Evolutionary conservation across 2,113 vertebrate species (phyloP).

Genomic region (Neolamprologus ventralis): DNA sequence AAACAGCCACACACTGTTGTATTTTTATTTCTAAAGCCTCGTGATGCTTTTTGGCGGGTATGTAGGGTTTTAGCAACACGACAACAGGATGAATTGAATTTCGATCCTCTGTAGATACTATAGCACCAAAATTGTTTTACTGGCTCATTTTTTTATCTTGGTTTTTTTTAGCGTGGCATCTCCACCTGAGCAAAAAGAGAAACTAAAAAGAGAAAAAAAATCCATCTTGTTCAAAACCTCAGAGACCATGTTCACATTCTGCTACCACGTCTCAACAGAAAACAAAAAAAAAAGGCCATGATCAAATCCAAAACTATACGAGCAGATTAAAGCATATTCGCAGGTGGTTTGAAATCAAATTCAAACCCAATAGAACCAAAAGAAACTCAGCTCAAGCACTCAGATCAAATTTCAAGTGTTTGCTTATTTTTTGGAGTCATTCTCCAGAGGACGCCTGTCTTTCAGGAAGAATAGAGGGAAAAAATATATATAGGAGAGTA

Average conservation of each 20-base stretch:
- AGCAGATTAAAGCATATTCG: not conserved
- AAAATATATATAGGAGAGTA: not conserved
- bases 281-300: not conserved
- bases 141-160: not conserved
- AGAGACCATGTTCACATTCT: not conserved
- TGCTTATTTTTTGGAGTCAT: not conserved
- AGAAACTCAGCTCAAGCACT: not conserved
- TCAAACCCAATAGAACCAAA: conserved; percentile 10
- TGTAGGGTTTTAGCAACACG: not conserved
- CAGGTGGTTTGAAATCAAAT: conserved; percentile 5
- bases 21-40: not conserved
- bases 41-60: not conserved
- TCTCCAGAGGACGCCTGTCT: not conserved
- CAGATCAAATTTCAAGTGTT: not conserved
- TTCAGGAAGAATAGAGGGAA: rapidly evolving
- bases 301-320: not conserved
- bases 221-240: not conserved
- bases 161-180: not conserved
- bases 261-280: not conserved
- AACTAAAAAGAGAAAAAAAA: not conserved
- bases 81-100: not conserved
- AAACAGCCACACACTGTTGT: not conserved
- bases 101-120: not conserved
- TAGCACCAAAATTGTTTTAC: not conserved
- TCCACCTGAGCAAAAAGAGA: not conserved